phyloP scores from a whole-genome alignment of 2,888 invertebrate genomes.

The Pterostichus madidus region DNA sequence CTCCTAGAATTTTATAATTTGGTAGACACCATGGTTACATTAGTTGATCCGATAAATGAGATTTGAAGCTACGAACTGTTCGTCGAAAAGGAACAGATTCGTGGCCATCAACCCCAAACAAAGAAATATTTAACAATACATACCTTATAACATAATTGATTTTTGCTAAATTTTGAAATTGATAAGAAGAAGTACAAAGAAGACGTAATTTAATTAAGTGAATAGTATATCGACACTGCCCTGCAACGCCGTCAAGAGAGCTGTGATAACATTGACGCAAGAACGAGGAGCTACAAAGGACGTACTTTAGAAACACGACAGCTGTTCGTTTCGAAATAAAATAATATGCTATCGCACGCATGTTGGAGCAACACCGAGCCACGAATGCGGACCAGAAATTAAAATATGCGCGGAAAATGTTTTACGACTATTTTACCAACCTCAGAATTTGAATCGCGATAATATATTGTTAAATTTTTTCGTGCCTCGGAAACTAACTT shows the following conservation, averaged over 20 bases:
- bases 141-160: background rate
- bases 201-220: constrained; percentile 32
- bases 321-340: constrained; percentile 29
- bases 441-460: no score
- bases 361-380: background rate
- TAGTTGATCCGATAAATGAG: no score
- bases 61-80: background rate
- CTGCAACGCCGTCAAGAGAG: background rate
- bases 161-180: background rate
- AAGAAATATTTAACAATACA: constrained; percentile 10
- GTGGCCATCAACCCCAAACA: background rate
- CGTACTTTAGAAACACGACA: constrained; percentile 33
- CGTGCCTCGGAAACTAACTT: background rate
- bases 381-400: background rate
- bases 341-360: constrained; percentile 33
- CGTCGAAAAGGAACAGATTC: no score
- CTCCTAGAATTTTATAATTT: no score
- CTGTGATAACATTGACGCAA: constrained; percentile 20
- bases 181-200: constrained; percentile 13
- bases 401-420: background rate
- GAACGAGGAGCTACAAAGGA: constrained; percentile 3
- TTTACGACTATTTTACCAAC: constrained; percentile 1
- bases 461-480: background rate
- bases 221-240: constrained; percentile 9
- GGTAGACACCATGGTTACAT: no score